A percentile compares a stretch with the other conserved stretches of the same genome.
These are phyloP conservation scores for Diabrotica balteata DNA, from an alignment of 2,888 invertebrate genomes.

Conservation along the genomic window DNA sequence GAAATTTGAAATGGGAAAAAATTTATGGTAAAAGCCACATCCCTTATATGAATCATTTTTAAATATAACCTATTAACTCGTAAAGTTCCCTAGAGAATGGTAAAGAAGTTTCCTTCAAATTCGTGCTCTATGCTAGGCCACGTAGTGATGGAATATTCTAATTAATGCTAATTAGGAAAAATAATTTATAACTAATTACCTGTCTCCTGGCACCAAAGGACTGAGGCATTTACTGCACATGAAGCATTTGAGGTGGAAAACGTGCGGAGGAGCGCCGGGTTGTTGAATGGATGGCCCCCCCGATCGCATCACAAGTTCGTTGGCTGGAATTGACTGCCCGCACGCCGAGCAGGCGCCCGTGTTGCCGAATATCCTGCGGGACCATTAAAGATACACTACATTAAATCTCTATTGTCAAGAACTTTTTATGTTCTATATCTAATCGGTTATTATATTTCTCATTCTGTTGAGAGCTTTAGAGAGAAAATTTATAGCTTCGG, in stretches of 20 bases:
- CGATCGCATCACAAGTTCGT: constrained; percentile 91
- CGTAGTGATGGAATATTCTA: no score
- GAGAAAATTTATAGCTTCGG: no score
- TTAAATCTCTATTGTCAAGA: constrained; percentile 50
- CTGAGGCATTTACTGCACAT: constrained; percentile 92
- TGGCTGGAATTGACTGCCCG: constrained; percentile 90
- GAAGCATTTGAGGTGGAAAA: constrained; percentile 96
- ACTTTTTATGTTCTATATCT: neutral
- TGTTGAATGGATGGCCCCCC: constrained; percentile 66
- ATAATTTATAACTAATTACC: constrained; percentile 24
- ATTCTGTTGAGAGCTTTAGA: no score
- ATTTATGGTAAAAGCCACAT: no score
- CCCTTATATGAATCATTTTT: no score
- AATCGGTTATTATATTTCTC: constrained; percentile 4
- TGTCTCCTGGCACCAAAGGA: constrained; percentile 88
- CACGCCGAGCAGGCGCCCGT: constrained; percentile 91
- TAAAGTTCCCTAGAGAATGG: no score
- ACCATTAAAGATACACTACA: constrained; percentile 55
- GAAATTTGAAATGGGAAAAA: no score
- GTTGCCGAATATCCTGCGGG: constrained; percentile 86
- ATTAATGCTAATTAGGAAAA: neutral
- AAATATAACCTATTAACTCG: no score
- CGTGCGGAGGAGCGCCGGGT: constrained; percentile 70
- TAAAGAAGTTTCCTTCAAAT: no score
- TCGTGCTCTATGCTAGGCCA: no score